Evolutionary conservation across 2,797 vertebrate genomes (phyloP).

Genomic region (Brachyalestes nurse): DNA sequence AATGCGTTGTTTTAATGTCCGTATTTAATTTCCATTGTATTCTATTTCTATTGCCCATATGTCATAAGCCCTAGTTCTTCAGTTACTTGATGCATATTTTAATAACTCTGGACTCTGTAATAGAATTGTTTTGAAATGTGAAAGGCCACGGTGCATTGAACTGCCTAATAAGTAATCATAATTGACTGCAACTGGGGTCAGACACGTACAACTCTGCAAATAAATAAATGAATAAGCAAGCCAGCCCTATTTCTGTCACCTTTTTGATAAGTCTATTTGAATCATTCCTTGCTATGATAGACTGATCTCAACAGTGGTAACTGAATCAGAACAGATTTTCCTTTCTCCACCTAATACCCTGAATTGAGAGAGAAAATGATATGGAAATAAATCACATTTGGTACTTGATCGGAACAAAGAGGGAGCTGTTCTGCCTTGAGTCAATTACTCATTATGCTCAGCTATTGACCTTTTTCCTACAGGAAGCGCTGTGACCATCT

Average conservation of each 20-base stretch:
- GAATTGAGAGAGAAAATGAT: constrained; percentile 78
- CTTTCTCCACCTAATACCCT: constrained; percentile 62
- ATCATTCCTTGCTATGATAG: constrained; percentile 72
- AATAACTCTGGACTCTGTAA: neutral
- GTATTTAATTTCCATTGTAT: too few relatives aligned
- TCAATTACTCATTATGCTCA: constrained; percentile 85
- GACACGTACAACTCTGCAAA: neutral
- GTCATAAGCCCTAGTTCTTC: too few relatives aligned
- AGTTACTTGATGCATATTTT: neutral
- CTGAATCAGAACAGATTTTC: constrained; percentile 76
- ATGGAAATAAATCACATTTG: constrained; percentile 83
- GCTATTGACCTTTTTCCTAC: constrained; percentile 86
- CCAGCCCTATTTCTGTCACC: constrained; percentile 73
- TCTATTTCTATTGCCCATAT: too few relatives aligned
- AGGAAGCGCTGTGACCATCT: constrained; percentile 84
- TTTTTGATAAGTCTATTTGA: constrained; percentile 77
- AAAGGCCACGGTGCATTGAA: neutral
- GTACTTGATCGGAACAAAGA: constrained; percentile 80
- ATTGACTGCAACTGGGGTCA: neutral
- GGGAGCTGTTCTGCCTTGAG: constrained; percentile 77
- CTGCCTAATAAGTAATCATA: neutral
- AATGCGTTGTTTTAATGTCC: too few relatives aligned
- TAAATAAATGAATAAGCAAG: constrained; percentile 16
- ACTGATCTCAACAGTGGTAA: constrained; percentile 76
- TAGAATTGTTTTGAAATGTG: too few relatives aligned